A percentile compares a stretch with the other conserved stretches of the same genome.
phyloP scores from a whole-genome alignment of 1,140 invertebrate species.

The Ctenoplectra terminalis region DNA sequence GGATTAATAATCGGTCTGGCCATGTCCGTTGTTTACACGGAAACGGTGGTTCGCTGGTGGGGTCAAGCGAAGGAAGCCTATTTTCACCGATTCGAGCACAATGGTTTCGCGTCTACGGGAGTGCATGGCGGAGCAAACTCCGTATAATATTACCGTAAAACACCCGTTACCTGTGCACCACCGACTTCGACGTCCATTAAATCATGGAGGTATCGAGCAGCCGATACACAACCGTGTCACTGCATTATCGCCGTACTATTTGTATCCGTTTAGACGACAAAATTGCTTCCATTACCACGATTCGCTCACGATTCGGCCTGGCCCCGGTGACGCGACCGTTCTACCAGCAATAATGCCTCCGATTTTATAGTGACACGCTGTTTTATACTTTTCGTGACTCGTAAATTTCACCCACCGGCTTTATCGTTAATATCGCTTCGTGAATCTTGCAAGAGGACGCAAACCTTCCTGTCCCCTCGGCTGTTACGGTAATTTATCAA shows the following conservation, averaged over 20 bases:
- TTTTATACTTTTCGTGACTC: conserved; percentile 48
- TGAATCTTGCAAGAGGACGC: conserved; percentile 24
- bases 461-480: not conserved
- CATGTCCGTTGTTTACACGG: conserved; percentile 35
- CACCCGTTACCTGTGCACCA: conserved; percentile 57
- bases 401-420: conserved; percentile 25
- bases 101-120: conserved; percentile 38
- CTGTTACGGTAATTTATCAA: conserved; percentile 18
- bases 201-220: conserved; percentile 58
- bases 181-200: conserved; percentile 55
- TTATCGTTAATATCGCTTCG: conserved; percentile 27
- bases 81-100: conserved; percentile 44
- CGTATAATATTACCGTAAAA: conserved; percentile 70
- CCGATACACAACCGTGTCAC: conserved; percentile 41
- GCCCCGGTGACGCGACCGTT: conserved; percentile 19
- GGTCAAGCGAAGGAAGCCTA: conserved; percentile 34
- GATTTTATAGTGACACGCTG: conserved; percentile 35
- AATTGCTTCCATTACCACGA: conserved; percentile 44
- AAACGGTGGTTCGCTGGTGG: conserved; percentile 12
- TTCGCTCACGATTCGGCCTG: conserved; percentile 33
- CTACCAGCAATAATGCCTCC: conserved; percentile 40
- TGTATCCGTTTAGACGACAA: conserved; percentile 57
- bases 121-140: conserved; percentile 9
- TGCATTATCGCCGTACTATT: conserved; percentile 59
- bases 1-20: conserved; percentile 33